Evolutionary conservation across 2,888 invertebrate species (phyloP).

Genomic region (Lamellibrachia satsuma): DNA sequence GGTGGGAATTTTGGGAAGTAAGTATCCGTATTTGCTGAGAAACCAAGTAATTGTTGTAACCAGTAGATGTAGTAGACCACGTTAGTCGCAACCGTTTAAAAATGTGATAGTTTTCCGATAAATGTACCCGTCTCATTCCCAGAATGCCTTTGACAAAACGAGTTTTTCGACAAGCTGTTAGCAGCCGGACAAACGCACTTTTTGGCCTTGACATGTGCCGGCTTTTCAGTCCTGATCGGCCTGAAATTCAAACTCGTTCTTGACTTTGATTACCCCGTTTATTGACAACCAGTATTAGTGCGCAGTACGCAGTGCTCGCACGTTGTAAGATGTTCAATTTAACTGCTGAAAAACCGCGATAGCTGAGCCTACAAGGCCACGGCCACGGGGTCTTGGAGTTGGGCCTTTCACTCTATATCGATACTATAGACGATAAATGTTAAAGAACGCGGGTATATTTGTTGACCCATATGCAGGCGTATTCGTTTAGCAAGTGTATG

Average conservation of each 20-base stretch:
- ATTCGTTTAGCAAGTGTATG: not conserved
- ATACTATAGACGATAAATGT: not conserved
- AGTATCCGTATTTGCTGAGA: not conserved
- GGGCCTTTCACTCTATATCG: no score
- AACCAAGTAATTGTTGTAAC: not conserved
- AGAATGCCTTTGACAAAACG: conserved; percentile 17
- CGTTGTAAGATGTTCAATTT: not conserved
- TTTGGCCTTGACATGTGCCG: not conserved
- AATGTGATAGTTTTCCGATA: not conserved
- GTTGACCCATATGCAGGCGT: not conserved
- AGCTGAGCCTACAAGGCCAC: not conserved
- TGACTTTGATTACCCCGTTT: not conserved
- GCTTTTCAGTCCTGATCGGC: not conserved
- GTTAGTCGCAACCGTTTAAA: not conserved
- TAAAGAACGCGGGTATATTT: no score
- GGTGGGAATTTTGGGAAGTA: not conserved
- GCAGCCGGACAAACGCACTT: conserved; percentile 6
- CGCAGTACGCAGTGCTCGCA: not conserved
- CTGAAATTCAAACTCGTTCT: not conserved
- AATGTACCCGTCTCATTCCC: not conserved
- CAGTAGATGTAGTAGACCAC: not conserved
- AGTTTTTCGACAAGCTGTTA: conserved; percentile 17
- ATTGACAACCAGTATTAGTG: not conserved
- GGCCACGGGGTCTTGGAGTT: no score
- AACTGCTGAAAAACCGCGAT: not conserved